Evolutionary conservation across 2,113 vertebrate genomes (phyloP).

Genomic region (Atlantisia rogersi): DNA sequence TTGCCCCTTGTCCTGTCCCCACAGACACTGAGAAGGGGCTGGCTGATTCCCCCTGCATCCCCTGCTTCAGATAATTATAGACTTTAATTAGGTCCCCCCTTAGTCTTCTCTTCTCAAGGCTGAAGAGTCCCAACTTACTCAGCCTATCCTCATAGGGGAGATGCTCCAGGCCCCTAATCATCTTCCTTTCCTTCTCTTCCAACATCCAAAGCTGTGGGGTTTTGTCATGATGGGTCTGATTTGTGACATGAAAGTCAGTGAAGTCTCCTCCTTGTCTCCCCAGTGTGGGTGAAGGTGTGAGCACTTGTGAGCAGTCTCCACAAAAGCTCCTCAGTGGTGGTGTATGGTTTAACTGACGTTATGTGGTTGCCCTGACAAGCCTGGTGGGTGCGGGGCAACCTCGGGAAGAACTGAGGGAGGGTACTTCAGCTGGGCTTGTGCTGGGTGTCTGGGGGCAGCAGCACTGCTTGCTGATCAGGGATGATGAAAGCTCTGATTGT

Average conservation of each 20-base stretch:
- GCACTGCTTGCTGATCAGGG: neutral
- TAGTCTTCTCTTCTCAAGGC: too few species aligned
- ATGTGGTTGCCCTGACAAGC: neutral
- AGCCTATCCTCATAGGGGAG: too few species aligned
- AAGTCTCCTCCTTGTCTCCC: neutral
- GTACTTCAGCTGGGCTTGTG: neutral
- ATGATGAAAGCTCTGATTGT: neutral
- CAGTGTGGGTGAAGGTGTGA: neutral
- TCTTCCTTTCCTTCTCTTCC: neutral
- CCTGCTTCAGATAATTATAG: too few species aligned
- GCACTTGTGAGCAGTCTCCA: neutral
- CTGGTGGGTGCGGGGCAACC: neutral
- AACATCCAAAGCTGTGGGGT: neutral
- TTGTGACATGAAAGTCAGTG: neutral
- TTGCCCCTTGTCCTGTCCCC: too few species aligned
- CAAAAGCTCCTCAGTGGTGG: neutral
- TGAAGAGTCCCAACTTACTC: too few species aligned
- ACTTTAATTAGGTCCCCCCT: too few species aligned
- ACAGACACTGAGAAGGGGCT: too few species aligned
- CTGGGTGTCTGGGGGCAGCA: neutral
- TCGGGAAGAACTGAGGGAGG: neutral
- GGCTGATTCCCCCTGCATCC: too few species aligned
- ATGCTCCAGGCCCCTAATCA: too few species aligned
- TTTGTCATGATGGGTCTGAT: neutral
- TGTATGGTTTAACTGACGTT: neutral